Evolutionary conservation across 2,113 vertebrate species (phyloP).

Genomic region (Ailurus styani): DNA sequence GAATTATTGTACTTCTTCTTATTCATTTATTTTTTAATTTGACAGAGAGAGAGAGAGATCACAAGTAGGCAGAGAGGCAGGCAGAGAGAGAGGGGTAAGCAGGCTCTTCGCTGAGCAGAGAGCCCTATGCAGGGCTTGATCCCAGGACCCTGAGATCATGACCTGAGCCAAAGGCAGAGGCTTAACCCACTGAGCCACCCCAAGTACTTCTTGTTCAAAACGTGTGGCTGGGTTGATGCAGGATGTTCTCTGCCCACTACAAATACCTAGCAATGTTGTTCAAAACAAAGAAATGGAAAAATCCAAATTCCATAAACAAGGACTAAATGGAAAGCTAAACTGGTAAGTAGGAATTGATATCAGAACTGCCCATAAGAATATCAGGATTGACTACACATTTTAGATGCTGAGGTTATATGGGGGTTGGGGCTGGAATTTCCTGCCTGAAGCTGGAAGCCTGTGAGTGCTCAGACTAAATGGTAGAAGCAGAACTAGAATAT

Average conservation of each 20-base stretch:
- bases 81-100: too few relatives aligned
- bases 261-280: neutral
- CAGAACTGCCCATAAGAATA: neutral
- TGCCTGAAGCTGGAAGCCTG: neutral
- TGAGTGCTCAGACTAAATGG: neutral
- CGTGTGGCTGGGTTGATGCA: neutral
- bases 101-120: too few relatives aligned
- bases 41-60: too few relatives aligned
- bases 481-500: neutral
- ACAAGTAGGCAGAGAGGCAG: too few relatives aligned
- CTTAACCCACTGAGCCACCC: too few relatives aligned
- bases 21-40: too few relatives aligned
- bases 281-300: neutral
- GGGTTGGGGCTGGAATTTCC: neutral
- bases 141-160: too few relatives aligned
- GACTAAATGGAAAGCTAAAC: neutral
- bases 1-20: neutral
- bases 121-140: too few relatives aligned
- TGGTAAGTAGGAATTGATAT: neutral
- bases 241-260: neutral
- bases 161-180: too few relatives aligned
- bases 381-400: neutral
- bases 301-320: neutral
- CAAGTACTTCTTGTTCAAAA: constrained; percentile 19
- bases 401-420: neutral